Percentiles rank a stretch among this genome's conserved stretches.
Evolutionary conservation across 1,140 invertebrate genomes (phyloP).

Genomic region (Lysiphlebus fabarum): DNA sequence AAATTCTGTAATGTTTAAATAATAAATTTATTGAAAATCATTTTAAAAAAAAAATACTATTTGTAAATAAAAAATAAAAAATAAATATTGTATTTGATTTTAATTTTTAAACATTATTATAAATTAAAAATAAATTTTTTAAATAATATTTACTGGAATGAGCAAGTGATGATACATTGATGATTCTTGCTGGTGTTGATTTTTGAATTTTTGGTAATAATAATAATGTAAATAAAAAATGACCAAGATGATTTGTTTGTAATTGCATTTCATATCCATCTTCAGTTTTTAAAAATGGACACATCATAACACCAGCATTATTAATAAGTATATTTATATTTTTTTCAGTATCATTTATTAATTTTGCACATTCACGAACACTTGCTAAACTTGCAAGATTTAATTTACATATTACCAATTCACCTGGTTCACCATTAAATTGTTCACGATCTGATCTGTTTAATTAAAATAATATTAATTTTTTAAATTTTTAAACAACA

Average conservation of each 20-base stretch:
- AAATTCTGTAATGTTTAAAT: neutral
- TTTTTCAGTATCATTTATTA: slow-evolving; percentile 59
- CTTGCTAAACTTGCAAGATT: slow-evolving; percentile 72
- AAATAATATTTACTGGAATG: slow-evolving; percentile 54
- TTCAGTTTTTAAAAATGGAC: slow-evolving; percentile 63
- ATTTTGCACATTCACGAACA: slow-evolving; percentile 66
- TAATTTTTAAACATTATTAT: no score
- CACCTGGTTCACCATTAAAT: slow-evolving; percentile 54
- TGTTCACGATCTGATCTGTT: slow-evolving; percentile 36
- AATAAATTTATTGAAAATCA: no score
- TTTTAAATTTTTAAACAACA: no score
- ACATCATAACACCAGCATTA: slow-evolving; percentile 78
- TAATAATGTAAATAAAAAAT: slow-evolving; percentile 80
- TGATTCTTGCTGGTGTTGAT: slow-evolving; percentile 62
- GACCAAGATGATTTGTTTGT: slow-evolving; percentile 76
- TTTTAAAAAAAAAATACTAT: neutral
- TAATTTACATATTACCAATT: slow-evolving; percentile 61
- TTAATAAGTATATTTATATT: slow-evolving; percentile 74
- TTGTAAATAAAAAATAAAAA: neutral
- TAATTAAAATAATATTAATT: no score
- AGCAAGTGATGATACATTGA: slow-evolving; percentile 68
- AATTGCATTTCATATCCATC: slow-evolving; percentile 82
- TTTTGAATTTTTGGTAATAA: slow-evolving; percentile 62
- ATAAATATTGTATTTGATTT: neutral
- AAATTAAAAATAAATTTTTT: no score